These are phyloP conservation scores for Eupeodes latifasciatus DNA, from an alignment of 2,888 invertebrate species.

Conservation along the genomic window DNA sequence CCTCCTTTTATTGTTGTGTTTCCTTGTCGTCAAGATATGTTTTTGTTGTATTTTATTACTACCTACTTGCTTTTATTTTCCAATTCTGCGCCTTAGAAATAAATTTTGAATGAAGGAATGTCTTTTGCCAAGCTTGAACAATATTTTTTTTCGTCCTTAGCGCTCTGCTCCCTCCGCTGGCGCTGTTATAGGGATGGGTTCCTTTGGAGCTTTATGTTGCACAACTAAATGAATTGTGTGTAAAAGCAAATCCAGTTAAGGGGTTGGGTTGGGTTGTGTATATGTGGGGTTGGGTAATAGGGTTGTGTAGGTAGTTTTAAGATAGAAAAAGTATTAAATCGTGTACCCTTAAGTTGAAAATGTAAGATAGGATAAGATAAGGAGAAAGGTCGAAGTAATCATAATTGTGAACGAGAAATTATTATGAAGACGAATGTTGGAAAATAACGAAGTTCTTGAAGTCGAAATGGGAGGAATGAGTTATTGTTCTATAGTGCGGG, in stretches of 20 bases:
- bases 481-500: neutral
- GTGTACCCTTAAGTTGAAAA: constrained; percentile 53
- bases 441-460: constrained; percentile 53
- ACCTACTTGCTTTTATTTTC: constrained; percentile 36
- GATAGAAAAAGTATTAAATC: constrained; percentile 59
- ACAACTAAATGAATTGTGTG: constrained; percentile 70
- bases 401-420: constrained; percentile 65
- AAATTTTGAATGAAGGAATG: constrained; percentile 45
- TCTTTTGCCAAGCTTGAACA: neutral
- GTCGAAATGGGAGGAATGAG: neutral
- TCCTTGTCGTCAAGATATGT: neutral
- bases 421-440: constrained; percentile 17
- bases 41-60: neutral
- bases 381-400: constrained; percentile 75
- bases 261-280: neutral
- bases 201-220: constrained; percentile 49
- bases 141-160: constrained; percentile 48
- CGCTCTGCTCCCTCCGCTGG: constrained; percentile 14
- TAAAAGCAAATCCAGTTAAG: constrained; percentile 14
- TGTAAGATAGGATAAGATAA: constrained; percentile 68
- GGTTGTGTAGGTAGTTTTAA: constrained; percentile 14
- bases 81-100: constrained; percentile 70
- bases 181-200: constrained; percentile 15
- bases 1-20: constrained; percentile 54
- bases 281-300: neutral